Evolutionary conservation across 2,888 invertebrate species (phyloP).

Genomic region (Stenodema calcarata): DNA sequence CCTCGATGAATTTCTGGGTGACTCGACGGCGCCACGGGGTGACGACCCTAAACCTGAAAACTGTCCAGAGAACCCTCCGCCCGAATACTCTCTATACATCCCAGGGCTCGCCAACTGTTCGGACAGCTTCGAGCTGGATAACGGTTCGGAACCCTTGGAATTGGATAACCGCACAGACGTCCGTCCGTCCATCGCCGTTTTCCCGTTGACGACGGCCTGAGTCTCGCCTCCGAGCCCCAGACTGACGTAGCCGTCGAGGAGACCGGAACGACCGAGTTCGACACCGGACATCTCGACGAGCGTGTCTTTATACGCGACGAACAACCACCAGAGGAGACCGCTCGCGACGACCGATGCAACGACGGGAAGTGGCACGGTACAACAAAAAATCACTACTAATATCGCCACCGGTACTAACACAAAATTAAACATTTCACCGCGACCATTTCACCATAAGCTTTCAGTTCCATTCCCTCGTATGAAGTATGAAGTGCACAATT

Average conservation of each 20-base stretch:
- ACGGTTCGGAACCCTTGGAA: too few relatives aligned
- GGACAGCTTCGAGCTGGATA: too few relatives aligned
- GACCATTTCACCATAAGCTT: background rate
- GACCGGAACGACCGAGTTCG: background rate
- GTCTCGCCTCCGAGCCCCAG: background rate
- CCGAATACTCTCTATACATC: too few relatives aligned
- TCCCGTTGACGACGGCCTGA: background rate
- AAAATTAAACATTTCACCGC: background rate
- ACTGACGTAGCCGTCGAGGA: background rate
- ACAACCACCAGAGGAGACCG: constrained; percentile 2
- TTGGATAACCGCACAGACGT: too few relatives aligned
- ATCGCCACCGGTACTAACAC: background rate
- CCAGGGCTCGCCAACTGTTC: too few relatives aligned
- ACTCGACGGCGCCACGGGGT: background rate
- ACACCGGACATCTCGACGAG: background rate
- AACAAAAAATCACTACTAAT: background rate
- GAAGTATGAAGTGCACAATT: too few relatives aligned
- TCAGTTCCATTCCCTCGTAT: background rate
- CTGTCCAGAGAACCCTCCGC: background rate
- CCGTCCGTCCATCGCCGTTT: background rate
- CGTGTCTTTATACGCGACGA: background rate
- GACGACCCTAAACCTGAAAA: background rate
- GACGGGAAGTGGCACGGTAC: background rate
- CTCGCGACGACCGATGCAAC: background rate
- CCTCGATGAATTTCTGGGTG: background rate